Evolutionary conservation across 2,113 vertebrate species (phyloP), one percentile per base, ranked within the genome.

Genomic region (Oreochromis tanganicae): DNA sequence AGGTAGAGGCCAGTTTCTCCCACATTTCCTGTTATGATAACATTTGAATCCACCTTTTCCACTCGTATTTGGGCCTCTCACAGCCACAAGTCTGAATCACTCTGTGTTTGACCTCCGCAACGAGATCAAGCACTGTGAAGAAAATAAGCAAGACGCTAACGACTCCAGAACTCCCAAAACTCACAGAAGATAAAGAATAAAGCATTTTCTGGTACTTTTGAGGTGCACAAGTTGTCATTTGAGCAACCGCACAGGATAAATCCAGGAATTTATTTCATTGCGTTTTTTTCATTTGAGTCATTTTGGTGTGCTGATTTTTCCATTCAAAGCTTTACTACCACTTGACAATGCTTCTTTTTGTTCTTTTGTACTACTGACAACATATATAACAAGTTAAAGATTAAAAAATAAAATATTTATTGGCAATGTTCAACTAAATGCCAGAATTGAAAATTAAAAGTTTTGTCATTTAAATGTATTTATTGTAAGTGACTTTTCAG

Each of bases 11-110:
- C 36, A 34, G 59, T 66, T 83, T 79, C 24, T 73, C 27, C 87
- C 88, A 88, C 87, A 80, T 66, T 66, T 87, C 82, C 73, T 89
- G 85, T 85, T 89, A 87, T 24, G 34, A 90, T 27, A 36, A 34
- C 16, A 36, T 68, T 80, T 84, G 36, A 84, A 55, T 85, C 83
- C 82, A 90, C 85, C 10, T 46, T 87, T 88, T 90, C 88, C 71
- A 81, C 81, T n/a, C 66, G 8, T n/a, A 7, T 10, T 12, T 46
- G 10, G 55, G 46, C 24, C 41, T 36, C 48, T 83, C 19, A n/a
- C 16, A 17, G 52, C 55, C 21, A 29, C 61, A 9, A n/a, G 59
- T 11, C 7, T 86, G 87, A 90, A 19, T 91, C 87, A 88, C 48
- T 61, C 41, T 3, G 57, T 14, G 85, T 85, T 71, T 79, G 83